phyloP scores from a whole-genome alignment of 2,888 invertebrate genomes.

The Yponomeuta sedellus region DNA sequence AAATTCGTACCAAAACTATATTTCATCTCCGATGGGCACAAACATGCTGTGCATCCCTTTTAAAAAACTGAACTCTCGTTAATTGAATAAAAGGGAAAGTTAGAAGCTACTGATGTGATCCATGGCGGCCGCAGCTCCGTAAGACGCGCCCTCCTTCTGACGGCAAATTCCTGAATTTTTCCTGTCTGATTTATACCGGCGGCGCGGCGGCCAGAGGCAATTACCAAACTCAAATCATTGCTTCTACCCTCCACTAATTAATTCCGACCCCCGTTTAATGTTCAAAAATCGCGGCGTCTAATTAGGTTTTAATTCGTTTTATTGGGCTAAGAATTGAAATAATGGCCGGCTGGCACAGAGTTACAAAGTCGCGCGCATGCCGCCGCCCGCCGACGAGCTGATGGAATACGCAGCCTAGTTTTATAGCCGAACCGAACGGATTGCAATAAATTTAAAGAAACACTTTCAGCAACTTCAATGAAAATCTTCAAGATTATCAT shows the following conservation, averaged over 20 bases:
- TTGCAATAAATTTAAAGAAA: conserved; percentile 9
- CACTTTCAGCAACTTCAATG: background rate
- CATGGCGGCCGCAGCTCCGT: conserved; percentile 21
- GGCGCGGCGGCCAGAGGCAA: conserved; percentile 46
- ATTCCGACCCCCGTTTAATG: conserved; percentile 72
- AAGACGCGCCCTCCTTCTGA: conserved; percentile 10
- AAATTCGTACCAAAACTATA: too few species aligned
- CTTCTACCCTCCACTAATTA: conserved; percentile 69
- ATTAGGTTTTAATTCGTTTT: conserved; percentile 77
- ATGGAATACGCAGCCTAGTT: conserved; percentile 32
- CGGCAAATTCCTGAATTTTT: conserved; percentile 45
- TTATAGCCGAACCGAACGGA: conserved; percentile 30
- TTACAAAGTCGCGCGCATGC: conserved; percentile 32
- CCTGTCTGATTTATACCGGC: conserved; percentile 55
- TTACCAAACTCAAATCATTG: conserved; percentile 70
- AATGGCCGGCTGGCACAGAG: conserved; percentile 40
- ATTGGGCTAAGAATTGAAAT: conserved; percentile 66
- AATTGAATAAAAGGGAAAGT: background rate
- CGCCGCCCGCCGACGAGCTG: conserved; percentile 22
- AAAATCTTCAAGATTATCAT: background rate
- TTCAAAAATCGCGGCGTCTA: conserved; percentile 73
- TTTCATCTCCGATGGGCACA: too few species aligned
- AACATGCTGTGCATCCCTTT: too few species aligned
- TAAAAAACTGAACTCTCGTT: too few species aligned
- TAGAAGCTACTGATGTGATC: conserved; percentile 15